Base-by-base conservation (phyloP, 2,113 vertebrate species). In the Gavialis gangeticus region DNA sequence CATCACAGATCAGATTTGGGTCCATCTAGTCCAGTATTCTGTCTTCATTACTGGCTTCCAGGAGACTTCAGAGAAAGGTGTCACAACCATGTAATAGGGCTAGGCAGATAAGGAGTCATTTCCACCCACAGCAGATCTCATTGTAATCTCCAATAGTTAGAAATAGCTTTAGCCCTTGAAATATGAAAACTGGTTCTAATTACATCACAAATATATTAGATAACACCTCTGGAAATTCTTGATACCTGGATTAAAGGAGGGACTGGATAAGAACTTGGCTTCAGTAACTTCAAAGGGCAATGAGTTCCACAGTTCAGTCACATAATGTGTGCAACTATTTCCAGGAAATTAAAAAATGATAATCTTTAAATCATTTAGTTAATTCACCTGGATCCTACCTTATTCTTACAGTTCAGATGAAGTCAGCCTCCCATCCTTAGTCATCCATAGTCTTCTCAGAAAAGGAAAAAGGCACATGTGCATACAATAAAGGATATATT, bases 171-270 rank as follows among this genome's bases (percentile, higher is more conserved):
- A 90, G 94, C 28, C 85, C 69, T 25, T 56, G 81, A 93, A 89
- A 87, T 94, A 86, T 82, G 71, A 93, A 88, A 89, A 92, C 90
- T 94, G 91, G 66, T 85, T 94, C 79, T 71, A 90, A 96, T 84
- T 86, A 28, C 75, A 24, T 86, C 64, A 82, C 16, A 67, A 28
- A 85, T 64, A 83, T 58, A 83, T 64, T 86, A 55, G 88, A 83
- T 66, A 34, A 4, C 46, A 46, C 46, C 67, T 81, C 34, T 88
- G 92, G 46, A 12, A 84, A n/a, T 37, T 77, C 75, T 71, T 54
- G 78, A 56, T 82, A 82, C 1, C 81, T 69, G 46, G 46, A 34
- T 1, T 46, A 11, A 4, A 17, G 59, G 46, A 46, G 30, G 13
- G 27, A 24, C 89, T 58, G 37, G 21, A 30, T 24, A 10, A 82